Conservation (phyloP, 1,140 invertebrate genomes). For the Nilaparvata lugens region DNA sequence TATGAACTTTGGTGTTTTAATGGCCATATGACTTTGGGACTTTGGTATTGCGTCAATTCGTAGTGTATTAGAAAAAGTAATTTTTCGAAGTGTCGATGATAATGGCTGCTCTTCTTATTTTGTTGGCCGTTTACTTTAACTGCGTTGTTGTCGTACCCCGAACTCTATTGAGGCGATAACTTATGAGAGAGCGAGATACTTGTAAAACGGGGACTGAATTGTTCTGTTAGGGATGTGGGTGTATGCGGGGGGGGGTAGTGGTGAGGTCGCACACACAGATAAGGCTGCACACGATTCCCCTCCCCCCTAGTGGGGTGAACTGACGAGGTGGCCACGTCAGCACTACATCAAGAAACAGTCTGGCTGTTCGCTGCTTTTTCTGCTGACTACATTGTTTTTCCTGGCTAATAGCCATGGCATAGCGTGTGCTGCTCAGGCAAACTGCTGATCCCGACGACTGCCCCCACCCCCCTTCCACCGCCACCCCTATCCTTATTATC, state of each 20-base stretch:
- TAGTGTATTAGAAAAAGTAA: too few species aligned
- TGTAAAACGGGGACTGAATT: too few species aligned
- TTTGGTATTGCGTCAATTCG: too few species aligned
- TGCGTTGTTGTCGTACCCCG: too few species aligned
- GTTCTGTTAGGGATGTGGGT: not conserved
- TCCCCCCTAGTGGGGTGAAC: not conserved
- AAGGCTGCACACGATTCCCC: not conserved
- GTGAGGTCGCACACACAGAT: not conserved
- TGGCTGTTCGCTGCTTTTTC: constrained; percentile 4
- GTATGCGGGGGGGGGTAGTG: not conserved
- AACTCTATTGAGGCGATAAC: too few species aligned
- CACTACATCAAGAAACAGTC: constrained; percentile 5
- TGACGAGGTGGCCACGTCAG: not conserved
- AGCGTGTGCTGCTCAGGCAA: not conserved
- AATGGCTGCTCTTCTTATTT: too few species aligned
- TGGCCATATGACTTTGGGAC: too few species aligned
- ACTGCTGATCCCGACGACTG: not conserved
- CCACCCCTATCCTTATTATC: not conserved
- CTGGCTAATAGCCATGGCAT: constrained; percentile 2
- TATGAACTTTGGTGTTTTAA: too few species aligned
- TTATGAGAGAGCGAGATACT: too few species aligned
- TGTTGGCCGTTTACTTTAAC: too few species aligned
- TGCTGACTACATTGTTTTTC: constrained; percentile 6
- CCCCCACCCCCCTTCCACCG: not conserved
- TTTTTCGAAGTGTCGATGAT: too few species aligned